Base-by-base conservation (phyloP, 2,113 vertebrate species). In the Clupea harengus region DNA sequence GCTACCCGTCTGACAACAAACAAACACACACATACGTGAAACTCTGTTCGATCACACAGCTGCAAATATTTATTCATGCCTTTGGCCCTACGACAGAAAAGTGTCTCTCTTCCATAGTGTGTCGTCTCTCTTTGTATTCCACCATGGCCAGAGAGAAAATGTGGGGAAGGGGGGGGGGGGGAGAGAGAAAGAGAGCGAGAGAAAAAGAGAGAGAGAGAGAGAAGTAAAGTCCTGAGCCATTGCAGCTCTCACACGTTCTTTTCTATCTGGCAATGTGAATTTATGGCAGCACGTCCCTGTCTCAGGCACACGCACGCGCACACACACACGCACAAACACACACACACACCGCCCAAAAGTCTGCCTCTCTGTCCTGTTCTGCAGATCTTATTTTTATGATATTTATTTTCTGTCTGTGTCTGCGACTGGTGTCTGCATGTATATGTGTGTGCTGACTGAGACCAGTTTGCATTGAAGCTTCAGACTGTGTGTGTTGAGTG, bases 391-490 rank as follows among this genome's bases (percentile, higher is more conserved):
- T 67, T 67, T 67, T 28, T 67, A 67, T 67, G 6, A 67, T 28
- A 67, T 67, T 67, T 67, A 67, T 67, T 67, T 67, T 67, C 64
- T 67, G 64, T 67, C 64, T 67, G 7, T 25, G 64, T 67, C n/a
- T 28, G 54, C 8, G 25, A 67, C n/a, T 67, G 64, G 10, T 67
- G 64, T 67, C 64, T 67, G 64, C 64, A 67, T 28, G n/a, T 10
- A 67, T 67, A 13, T 67, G 8, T 10, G n/a, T 67, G 64, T 67
- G 64, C 9, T 11, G n/a, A 11, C 25, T 67, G 64, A 67, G 64
- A 25, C 9, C 64, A 25, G 7, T 64, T 64, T 64, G 57, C 57
- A 64, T 9, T 64, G 9, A 22, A 64, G 57, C 57, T 8, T 25
- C 57, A 64, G 7, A 8, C 6, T 64, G 54, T 60, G 18, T 60